Percentiles rank a stretch among this genome's conserved stretches.
These are phyloP conservation scores for Chrosomus eos DNA, from an alignment of 2,797 vertebrate genomes.

Conservation along the genomic window DNA sequence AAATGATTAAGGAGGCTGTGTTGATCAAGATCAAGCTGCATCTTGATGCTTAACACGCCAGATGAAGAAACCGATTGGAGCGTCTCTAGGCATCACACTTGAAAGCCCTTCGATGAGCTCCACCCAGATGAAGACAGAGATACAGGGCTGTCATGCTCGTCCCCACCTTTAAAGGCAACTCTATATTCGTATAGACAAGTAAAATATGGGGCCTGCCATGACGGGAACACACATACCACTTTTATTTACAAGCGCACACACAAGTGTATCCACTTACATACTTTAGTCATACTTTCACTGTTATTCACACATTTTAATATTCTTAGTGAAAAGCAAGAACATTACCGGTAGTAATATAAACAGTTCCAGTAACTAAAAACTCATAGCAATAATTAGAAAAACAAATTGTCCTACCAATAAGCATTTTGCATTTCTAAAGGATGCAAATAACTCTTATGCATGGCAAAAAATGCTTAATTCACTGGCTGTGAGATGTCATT, in stretches of 20 bases:
- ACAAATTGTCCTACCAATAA: background rate
- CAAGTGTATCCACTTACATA: too few species aligned
- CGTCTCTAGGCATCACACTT: conserved; percentile 22
- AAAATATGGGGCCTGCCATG: conserved; percentile 11
- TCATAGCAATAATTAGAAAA: background rate
- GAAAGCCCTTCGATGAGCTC: conserved; percentile 21
- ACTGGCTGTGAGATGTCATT: background rate
- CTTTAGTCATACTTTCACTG: background rate
- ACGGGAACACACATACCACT: background rate
- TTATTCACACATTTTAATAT: background rate
- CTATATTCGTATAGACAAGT: conserved; percentile 16
- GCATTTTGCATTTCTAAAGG: background rate
- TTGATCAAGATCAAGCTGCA: conserved; percentile 14
- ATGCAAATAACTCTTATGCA: background rate
- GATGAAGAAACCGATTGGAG: conserved; percentile 41
- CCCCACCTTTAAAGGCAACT: background rate
- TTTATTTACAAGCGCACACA: background rate
- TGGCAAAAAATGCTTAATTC: background rate
- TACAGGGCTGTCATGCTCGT: background rate
- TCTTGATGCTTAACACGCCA: background rate
- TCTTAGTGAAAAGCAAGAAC: background rate
- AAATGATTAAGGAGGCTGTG: background rate
- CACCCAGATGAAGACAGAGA: conserved; percentile 52
- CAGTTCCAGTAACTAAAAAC: background rate
- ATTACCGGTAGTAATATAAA: background rate